Conservation (phyloP, 2,888 invertebrate genomes). For the Spodoptera littoralis region DNA sequence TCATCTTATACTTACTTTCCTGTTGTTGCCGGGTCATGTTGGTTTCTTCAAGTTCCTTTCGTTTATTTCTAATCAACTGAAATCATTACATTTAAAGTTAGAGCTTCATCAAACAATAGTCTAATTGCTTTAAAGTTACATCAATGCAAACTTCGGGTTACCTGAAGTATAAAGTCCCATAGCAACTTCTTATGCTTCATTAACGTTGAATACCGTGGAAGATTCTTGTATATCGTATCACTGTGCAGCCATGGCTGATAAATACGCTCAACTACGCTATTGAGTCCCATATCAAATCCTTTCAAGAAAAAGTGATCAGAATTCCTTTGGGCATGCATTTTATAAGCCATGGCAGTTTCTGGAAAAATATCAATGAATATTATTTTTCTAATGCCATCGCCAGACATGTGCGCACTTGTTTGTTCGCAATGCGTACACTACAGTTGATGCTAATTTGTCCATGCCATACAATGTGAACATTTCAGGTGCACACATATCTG, state of each 20-base stretch:
- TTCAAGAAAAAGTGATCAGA: slow-evolving; percentile 46
- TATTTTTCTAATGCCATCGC: too few relatives aligned
- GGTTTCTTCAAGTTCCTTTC: slow-evolving; percentile 6
- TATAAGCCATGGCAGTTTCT: slow-evolving; percentile 54
- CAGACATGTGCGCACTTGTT: background rate
- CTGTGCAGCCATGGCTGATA: slow-evolving; percentile 60
- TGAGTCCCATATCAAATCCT: slow-evolving; percentile 46
- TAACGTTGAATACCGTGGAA: slow-evolving; percentile 32
- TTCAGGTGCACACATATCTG: too few relatives aligned
- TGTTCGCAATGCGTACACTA: too few relatives aligned
- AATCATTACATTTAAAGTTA: background rate
- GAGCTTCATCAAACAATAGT: too few relatives aligned
- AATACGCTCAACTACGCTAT: slow-evolving; percentile 35
- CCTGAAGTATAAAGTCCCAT: slow-evolving; percentile 51
- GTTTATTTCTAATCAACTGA: slow-evolving; percentile 26
- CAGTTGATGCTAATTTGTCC: too few relatives aligned
- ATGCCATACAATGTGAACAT: too few relatives aligned
- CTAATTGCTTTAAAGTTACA: too few relatives aligned
- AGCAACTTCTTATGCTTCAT: slow-evolving; percentile 28
- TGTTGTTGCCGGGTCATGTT: background rate
- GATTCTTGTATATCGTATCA: slow-evolving; percentile 52
- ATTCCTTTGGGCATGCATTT: slow-evolving; percentile 43
- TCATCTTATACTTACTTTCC: slow-evolving; percentile 7
- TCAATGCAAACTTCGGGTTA: slow-evolving; percentile 3
- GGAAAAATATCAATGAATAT: slow-evolving; percentile 8